Conservation (phyloP, 2,113 vertebrate species). For the Centropus bengalensis region DNA sequence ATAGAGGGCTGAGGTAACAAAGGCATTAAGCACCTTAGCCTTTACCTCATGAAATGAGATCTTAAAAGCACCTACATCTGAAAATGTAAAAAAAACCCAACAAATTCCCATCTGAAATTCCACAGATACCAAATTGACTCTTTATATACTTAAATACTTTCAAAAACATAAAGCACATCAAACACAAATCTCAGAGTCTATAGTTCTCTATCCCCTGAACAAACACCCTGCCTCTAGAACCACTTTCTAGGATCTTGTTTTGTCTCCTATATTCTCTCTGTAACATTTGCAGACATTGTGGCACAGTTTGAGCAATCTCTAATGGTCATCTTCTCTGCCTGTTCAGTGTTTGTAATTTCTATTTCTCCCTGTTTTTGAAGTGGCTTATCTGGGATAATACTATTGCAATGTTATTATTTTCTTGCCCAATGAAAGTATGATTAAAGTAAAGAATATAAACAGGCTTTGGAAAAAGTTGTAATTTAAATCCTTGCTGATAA, state of each 20-base stretch:
- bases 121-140: background rate
- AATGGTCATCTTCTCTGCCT: background rate
- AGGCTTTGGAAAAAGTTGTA: conserved; percentile 10
- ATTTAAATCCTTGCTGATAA: conserved; percentile 40
- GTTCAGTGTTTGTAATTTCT: conserved; percentile 21
- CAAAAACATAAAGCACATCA: background rate
- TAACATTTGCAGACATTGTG: background rate
- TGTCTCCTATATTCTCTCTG: background rate
- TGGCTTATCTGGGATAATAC: conserved; percentile 27
- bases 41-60: background rate
- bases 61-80: background rate
- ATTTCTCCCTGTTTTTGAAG: conserved; percentile 57
- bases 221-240: background rate
- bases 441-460: background rate
- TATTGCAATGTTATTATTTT: conserved; percentile 35
- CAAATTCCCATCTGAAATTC: background rate
- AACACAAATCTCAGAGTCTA: background rate
- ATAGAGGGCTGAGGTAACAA: no score
- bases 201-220: background rate
- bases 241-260: background rate
- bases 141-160: background rate
- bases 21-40: no score
- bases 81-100: no score
- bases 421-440: background rate
- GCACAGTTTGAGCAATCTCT: conserved; percentile 33